Percentiles rank a stretch among this genome's conserved stretches.
Evolutionary conservation across 2,113 vertebrate species (phyloP).

Genomic region (Ammodytes marinus): DNA sequence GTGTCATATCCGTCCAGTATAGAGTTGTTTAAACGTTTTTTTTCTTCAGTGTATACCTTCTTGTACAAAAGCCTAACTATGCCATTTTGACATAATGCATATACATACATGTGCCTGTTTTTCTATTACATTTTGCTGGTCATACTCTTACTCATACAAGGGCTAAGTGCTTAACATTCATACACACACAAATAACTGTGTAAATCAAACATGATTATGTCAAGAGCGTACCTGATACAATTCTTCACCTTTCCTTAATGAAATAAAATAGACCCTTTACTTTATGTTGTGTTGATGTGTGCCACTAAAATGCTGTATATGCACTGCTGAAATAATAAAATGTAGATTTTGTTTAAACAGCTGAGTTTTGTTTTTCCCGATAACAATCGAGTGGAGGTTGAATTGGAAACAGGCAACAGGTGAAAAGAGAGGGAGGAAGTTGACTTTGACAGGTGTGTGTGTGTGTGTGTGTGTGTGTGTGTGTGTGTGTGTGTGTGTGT

Average conservation of each 20-base stretch:
- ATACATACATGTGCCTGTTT: slow-evolving; percentile 30
- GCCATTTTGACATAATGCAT: slow-evolving; percentile 20
- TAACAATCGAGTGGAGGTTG: neutral
- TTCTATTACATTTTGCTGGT: slow-evolving; percentile 52
- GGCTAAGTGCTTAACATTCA: slow-evolving; percentile 25
- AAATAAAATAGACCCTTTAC: slow-evolving; percentile 28
- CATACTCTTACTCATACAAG: slow-evolving; percentile 37
- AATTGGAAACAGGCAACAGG: slow-evolving; percentile 37
- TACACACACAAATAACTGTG: slow-evolving; percentile 5
- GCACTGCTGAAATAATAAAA: slow-evolving; percentile 76
- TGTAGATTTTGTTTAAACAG: slow-evolving; percentile 72
- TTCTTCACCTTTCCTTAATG: slow-evolving; percentile 14
- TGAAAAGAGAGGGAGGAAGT: slow-evolving; percentile 17
- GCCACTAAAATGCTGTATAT: slow-evolving; percentile 68
- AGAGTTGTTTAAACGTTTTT: neutral
- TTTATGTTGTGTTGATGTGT: slow-evolving; percentile 45
- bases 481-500: slow-evolving; percentile 25
- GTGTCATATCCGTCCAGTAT: neutral
- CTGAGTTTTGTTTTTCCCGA: slow-evolving; percentile 58
- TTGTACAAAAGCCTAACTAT: slow-evolving; percentile 30
- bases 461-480: neutral
- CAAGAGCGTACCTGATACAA: slow-evolving; percentile 33
- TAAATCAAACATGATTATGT: slow-evolving; percentile 40
- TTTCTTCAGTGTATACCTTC: slow-evolving; percentile 31
- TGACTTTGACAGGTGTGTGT: slow-evolving; percentile 1